Percentiles rank a stretch among this genome's conserved stretches.
These are phyloP conservation scores for Cylas formicarius DNA, from an alignment of 1,140 invertebrate genomes.

Conservation along the genomic window DNA sequence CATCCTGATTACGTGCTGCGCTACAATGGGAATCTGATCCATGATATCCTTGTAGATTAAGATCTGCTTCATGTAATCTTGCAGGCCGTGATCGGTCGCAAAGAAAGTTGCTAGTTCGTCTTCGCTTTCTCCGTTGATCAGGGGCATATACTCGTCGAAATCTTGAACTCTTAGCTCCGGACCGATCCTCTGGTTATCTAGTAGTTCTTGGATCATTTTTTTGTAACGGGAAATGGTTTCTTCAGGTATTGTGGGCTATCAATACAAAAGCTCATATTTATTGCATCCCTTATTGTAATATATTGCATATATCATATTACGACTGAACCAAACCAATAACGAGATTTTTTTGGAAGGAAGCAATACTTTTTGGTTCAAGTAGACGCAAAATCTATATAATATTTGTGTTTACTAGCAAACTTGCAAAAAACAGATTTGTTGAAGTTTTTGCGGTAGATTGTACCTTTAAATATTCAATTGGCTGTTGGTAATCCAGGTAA, in stretches of 20 bases:
- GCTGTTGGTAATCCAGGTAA: conserved; percentile 53
- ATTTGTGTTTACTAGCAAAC: too few species aligned
- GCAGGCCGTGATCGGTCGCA: conserved; percentile 54
- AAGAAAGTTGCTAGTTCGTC: conserved; percentile 63
- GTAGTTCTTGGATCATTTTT: conserved; percentile 49
- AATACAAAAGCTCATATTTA: conserved; percentile 11
- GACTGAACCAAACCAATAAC: too few species aligned
- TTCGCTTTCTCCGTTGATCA: conserved; percentile 63
- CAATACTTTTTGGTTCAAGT: too few species aligned
- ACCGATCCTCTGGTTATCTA: conserved; percentile 63
- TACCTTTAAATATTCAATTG: conserved; percentile 46
- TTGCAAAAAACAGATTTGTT: too few species aligned
- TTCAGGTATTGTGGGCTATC: conserved; percentile 59
- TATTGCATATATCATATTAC: not conserved
- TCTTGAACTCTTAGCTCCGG: conserved; percentile 63
- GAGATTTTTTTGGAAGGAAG: too few species aligned
- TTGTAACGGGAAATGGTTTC: conserved; percentile 55
- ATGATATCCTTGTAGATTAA: conserved; percentile 58
- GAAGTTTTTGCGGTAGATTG: too few species aligned
- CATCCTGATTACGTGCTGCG: conserved; percentile 62
- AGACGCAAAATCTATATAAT: too few species aligned
- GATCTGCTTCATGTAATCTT: conserved; percentile 59
- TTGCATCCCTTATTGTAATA: not conserved
- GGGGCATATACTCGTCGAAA: conserved; percentile 73
- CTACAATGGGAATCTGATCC: conserved; percentile 54